Evolutionary conservation across 2,888 invertebrate genomes (phyloP).

Genomic region (Halictus quadricinctus): DNA sequence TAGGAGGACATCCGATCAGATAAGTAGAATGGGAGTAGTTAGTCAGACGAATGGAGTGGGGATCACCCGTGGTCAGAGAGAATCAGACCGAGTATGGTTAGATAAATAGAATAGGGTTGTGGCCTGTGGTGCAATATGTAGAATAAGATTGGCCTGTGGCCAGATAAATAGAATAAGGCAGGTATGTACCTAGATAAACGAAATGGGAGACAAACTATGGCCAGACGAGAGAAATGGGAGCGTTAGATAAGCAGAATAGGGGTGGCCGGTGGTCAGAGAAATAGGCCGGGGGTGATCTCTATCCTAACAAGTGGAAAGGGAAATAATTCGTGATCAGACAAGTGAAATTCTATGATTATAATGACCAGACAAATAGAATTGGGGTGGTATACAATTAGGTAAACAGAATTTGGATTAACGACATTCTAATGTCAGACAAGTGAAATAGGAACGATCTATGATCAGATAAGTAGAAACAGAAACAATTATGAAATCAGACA

Average conservation of each 20-base stretch:
- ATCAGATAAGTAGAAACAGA: not conserved
- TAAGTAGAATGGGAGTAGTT: not conserved
- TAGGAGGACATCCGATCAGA: not conserved
- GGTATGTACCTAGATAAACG: not conserved
- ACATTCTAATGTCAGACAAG: not conserved
- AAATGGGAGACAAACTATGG: not conserved
- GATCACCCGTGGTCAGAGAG: not conserved
- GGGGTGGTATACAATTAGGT: not conserved
- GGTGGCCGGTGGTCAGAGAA: not conserved
- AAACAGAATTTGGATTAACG: not conserved
- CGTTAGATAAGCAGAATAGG: not conserved
- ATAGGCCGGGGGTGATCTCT: not conserved
- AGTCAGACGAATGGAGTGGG: not conserved
- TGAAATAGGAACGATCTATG: not conserved
- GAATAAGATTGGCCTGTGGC: not conserved
- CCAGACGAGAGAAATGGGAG: not conserved
- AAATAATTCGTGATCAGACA: not conserved
- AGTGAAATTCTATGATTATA: not conserved
- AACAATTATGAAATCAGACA: not conserved
- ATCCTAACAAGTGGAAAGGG: not conserved
- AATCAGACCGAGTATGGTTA: not conserved
- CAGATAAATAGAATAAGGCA: not conserved
- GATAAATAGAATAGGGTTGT: not conserved
- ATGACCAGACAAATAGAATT: not conserved
- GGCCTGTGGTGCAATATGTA: not conserved